A percentile compares a stretch with the other conserved stretches of the same genome.
These are phyloP conservation scores for Phaethon lepturus DNA, from an alignment of 2,113 vertebrate genomes.

Conservation along the genomic window DNA sequence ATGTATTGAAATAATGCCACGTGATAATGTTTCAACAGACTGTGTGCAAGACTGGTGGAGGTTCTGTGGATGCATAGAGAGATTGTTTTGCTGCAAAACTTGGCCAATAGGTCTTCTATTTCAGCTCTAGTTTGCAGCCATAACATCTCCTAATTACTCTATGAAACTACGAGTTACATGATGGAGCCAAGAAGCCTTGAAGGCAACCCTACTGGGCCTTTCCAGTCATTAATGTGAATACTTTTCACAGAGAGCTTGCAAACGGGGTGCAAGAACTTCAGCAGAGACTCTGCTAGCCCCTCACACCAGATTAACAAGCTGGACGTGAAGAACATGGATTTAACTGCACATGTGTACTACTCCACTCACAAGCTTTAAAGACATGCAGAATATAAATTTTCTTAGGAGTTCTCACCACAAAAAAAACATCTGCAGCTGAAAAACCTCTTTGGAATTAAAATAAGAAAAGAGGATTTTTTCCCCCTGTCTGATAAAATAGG, in stretches of 20 bases:
- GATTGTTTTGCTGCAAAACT: not conserved
- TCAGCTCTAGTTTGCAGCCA: not conserved
- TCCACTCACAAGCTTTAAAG: not conserved
- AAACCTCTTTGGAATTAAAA: not conserved
- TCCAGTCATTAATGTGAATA: not conserved
- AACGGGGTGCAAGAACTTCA: not conserved
- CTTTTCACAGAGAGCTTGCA: not conserved
- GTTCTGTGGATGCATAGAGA: not conserved
- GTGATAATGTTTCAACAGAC: not conserved
- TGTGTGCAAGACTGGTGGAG: not conserved
- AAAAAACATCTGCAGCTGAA: not conserved
- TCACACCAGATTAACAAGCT: not conserved
- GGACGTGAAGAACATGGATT: not conserved
- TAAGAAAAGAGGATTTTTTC: not conserved
- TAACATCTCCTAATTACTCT: not conserved
- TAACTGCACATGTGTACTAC: not conserved
- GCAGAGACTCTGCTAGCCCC: not conserved
- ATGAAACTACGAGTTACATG: not conserved
- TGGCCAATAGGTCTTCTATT: not conserved
- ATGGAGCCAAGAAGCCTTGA: not conserved
- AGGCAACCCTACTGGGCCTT: not conserved
- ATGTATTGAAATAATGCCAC: not conserved
- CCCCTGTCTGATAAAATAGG: rapidly evolving
- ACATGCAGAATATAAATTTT: not conserved
- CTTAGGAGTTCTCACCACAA: not conserved